phyloP scores from a whole-genome alignment of 2,113 vertebrate species.

The Otus sunia region DNA sequence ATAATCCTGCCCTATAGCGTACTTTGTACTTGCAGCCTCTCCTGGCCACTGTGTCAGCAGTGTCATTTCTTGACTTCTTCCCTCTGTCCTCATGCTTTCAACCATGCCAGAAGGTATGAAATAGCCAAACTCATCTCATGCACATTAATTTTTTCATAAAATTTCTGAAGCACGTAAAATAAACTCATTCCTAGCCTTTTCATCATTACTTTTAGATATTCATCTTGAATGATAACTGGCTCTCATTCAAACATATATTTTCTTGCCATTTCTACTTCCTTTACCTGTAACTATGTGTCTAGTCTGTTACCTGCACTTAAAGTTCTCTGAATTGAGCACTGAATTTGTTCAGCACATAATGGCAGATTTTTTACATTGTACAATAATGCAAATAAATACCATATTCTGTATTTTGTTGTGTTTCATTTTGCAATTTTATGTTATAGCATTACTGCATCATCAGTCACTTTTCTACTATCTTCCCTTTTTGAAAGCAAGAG shows the following conservation, averaged over 20 bases:
- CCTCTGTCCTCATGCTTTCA: background rate
- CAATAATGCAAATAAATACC: background rate
- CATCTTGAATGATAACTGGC: background rate
- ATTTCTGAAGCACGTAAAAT: background rate
- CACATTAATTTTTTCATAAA: background rate
- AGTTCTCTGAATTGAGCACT: background rate
- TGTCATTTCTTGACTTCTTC: background rate
- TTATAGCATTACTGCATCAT: background rate
- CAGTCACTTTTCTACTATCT: background rate
- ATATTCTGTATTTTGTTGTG: background rate
- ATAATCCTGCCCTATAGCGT: background rate
- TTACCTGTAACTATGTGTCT: background rate
- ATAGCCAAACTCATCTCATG: background rate
- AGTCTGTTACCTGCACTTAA: background rate
- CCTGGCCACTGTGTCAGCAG: background rate
- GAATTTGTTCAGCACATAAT: background rate
- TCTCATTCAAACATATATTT: background rate
- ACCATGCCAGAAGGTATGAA: background rate
- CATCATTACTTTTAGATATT: background rate
- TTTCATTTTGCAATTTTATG: background rate
- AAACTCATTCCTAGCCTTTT: background rate
- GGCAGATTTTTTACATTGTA: background rate
- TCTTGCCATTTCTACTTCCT: background rate
- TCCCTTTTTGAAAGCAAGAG: background rate
- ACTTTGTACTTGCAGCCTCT: background rate